Conservation (phyloP, 2,888 invertebrate species). For the Eledona agricola region DNA sequence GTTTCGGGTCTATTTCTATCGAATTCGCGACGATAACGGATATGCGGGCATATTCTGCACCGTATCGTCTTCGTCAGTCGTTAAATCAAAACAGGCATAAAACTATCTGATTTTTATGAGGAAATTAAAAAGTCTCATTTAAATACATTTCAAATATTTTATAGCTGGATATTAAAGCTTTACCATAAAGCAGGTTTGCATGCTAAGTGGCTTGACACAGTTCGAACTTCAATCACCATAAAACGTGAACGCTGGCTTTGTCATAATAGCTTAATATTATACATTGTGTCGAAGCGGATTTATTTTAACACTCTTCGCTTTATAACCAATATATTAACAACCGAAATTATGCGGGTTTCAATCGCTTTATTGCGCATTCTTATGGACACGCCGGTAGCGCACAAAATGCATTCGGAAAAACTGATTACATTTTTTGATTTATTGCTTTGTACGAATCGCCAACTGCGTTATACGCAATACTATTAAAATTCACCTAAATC, state of each 20-base stretch:
- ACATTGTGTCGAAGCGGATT: constrained; percentile 48
- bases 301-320: constrained; percentile 48
- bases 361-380: constrained; percentile 43
- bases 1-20: constrained; percentile 46
- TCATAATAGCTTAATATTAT: constrained; percentile 57
- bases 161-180: constrained; percentile 58
- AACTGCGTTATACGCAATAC: constrained; percentile 34
- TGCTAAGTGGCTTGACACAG: constrained; percentile 60
- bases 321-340: constrained; percentile 43
- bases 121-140: constrained; percentile 61
- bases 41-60: constrained; percentile 51
- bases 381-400: constrained; percentile 33
- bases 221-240: constrained; percentile 61
- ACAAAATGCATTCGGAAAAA: constrained; percentile 39
- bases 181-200: constrained; percentile 58
- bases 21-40: constrained; percentile 50
- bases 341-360: constrained; percentile 43
- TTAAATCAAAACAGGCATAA: constrained; percentile 59
- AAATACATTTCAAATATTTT: constrained; percentile 61
- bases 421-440: constrained; percentile 42
- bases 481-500: constrained; percentile 42
- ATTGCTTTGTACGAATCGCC: constrained; percentile 35
- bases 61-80: constrained; percentile 48
- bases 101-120: constrained; percentile 60
- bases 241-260: constrained; percentile 56